phyloP scores from a whole-genome alignment of 1,140 invertebrate species.

The Ladona fulva region DNA sequence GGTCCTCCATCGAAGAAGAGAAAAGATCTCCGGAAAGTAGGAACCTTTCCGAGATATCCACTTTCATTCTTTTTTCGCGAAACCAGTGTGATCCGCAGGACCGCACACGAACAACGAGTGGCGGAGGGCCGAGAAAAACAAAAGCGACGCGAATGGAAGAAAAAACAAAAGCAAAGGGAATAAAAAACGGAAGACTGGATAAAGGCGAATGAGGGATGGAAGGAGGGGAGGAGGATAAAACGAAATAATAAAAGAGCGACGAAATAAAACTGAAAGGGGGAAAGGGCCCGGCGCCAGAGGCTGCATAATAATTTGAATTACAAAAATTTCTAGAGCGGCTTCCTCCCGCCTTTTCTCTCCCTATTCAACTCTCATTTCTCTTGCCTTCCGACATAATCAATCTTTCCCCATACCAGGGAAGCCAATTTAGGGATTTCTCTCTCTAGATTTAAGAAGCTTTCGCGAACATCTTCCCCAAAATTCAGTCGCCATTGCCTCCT shows the following conservation, averaged over 20 bases:
- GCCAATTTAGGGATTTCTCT: no score
- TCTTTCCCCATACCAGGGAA: no score
- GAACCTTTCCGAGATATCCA: not conserved
- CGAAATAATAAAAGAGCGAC: not conserved
- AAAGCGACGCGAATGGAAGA: not conserved
- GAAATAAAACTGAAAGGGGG: not conserved
- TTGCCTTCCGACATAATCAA: no score
- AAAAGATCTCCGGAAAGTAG: not conserved
- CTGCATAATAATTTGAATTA: constrained; percentile 5
- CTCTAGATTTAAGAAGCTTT: no score
- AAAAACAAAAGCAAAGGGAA: not conserved
- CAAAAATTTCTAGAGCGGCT: not conserved
- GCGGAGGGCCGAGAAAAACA: not conserved
- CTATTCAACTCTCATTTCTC: no score
- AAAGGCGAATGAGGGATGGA: not conserved
- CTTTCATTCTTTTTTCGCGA: not conserved
- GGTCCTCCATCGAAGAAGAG: no score
- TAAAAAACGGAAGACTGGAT: not conserved
- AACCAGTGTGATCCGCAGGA: not conserved
- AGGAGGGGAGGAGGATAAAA: not conserved
- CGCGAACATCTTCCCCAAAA: no score
- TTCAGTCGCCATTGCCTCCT: no score
- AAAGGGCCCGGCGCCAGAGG: not conserved
- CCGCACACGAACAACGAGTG: not conserved
- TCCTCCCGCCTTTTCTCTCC: no score